Evolutionary conservation across 2,888 invertebrate genomes (phyloP).

Genomic region (Ochlodes sylvanus): DNA sequence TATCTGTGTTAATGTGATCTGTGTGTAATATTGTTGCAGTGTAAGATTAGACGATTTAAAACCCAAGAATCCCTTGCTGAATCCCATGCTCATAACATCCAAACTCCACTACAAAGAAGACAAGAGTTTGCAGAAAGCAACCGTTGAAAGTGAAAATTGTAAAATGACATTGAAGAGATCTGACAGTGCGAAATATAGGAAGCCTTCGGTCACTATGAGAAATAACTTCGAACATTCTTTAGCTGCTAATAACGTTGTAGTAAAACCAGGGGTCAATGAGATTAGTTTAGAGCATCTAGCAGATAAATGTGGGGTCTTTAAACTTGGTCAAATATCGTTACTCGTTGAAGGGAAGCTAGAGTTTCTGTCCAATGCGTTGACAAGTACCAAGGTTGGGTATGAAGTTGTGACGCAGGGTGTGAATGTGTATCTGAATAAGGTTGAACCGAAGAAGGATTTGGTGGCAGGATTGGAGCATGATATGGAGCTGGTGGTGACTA

Average conservation of each 20-base stretch:
- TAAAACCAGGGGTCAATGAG: slow-evolving; percentile 88
- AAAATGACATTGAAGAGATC: slow-evolving; percentile 88
- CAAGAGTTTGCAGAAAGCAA: slow-evolving; percentile 90
- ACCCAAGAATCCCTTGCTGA: slow-evolving; percentile 85
- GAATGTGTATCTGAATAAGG: slow-evolving; percentile 79
- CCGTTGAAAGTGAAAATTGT: slow-evolving; percentile 88
- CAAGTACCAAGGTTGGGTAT: slow-evolving; percentile 81
- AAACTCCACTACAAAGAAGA: slow-evolving; percentile 93
- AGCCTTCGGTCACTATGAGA: slow-evolving; percentile 87
- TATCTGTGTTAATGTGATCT: too few relatives aligned
- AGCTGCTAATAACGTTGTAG: slow-evolving; percentile 70
- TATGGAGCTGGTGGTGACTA: slow-evolving; percentile 89
- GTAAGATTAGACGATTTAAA: slow-evolving; percentile 86
- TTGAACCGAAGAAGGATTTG: slow-evolving; percentile 87
- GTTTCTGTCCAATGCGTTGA: slow-evolving; percentile 87
- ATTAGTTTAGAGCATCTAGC: slow-evolving; percentile 86
- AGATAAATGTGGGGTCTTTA: slow-evolving; percentile 88
- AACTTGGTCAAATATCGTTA: slow-evolving; percentile 89
- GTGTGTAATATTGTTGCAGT: slow-evolving; percentile 58
- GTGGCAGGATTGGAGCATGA: slow-evolving; percentile 93
- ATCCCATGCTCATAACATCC: slow-evolving; percentile 87
- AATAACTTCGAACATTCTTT: slow-evolving; percentile 88
- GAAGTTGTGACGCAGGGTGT: slow-evolving; percentile 84
- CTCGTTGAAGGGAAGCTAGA: slow-evolving; percentile 88
- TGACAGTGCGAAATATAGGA: slow-evolving; percentile 89